phyloP scores from a whole-genome alignment of 2,888 invertebrate genomes.

The Aphelenchoides bicaudatus region DNA sequence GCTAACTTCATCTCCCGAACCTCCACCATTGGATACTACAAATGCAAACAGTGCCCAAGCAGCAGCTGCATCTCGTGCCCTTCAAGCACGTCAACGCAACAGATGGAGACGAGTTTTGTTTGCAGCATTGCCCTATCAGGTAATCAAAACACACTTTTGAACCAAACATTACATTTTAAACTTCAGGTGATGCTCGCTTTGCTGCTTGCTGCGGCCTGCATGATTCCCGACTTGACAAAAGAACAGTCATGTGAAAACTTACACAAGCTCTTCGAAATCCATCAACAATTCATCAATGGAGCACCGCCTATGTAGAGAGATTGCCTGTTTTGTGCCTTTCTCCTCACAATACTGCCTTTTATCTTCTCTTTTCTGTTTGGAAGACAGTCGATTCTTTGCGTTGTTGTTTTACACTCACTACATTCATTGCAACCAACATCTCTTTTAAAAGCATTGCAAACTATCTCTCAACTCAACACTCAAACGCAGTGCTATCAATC shows the following conservation, averaged over 20 bases:
- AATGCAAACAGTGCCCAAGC: conserved; percentile 16
- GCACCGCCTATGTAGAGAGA: conserved; percentile 78
- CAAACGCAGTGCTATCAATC: too few relatives aligned
- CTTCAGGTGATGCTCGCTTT: conserved; percentile 87
- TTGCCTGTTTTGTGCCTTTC: background rate
- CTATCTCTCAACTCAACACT: too few relatives aligned
- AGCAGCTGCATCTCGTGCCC: conserved; percentile 2
- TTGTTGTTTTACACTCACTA: too few relatives aligned
- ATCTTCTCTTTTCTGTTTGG: background rate
- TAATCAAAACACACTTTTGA: conserved; percentile 27
- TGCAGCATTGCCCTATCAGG: conserved; percentile 70
- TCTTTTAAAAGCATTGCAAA: too few relatives aligned
- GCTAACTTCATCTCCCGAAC: background rate
- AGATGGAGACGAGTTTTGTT: conserved; percentile 59
- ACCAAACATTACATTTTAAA: background rate
- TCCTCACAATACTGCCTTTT: conserved; percentile 13
- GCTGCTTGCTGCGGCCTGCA: conserved; percentile 83
- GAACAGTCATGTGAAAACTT: conserved; percentile 80
- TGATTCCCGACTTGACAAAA: conserved; percentile 79
- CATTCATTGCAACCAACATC: too few relatives aligned
- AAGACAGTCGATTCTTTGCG: too few relatives aligned
- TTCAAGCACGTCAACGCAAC: conserved; percentile 41
- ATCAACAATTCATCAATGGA: conserved; percentile 83
- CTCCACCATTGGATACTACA: background rate
- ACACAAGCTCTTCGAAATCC: conserved; percentile 80